phyloP scores from a whole-genome alignment of 2,888 invertebrate genomes.

The Neoaliturus tenellus region DNA sequence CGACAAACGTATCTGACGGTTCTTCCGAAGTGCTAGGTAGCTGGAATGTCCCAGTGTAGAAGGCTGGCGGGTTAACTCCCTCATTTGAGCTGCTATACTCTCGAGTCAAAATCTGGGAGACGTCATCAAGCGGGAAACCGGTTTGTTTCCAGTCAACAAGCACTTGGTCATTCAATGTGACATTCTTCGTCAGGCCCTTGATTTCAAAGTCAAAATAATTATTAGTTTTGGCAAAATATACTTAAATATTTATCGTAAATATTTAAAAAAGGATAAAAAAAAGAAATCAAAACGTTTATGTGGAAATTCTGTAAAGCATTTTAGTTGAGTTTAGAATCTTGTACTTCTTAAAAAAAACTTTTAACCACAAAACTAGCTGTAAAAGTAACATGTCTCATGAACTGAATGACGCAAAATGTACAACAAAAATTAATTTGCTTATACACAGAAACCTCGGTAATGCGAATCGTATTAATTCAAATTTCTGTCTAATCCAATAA shows the following conservation, averaged over 20 bases:
- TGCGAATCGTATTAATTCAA: too few species aligned
- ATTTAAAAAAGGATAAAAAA: too few species aligned
- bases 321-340: too few species aligned
- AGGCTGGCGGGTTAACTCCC: slow-evolving; percentile 58
- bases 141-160: slow-evolving; percentile 81
- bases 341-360: too few species aligned
- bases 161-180: slow-evolving; percentile 74
- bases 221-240: background rate
- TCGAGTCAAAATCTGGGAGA: slow-evolving; percentile 62
- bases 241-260: background rate
- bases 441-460: too few species aligned
- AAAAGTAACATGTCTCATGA: too few species aligned
- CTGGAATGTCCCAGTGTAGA: slow-evolving; percentile 62
- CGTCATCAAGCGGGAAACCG: slow-evolving; percentile 73
- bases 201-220: slow-evolving; percentile 61
- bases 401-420: too few species aligned
- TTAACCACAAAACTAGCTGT: too few species aligned
- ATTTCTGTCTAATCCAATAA: too few species aligned
- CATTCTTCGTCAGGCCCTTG: slow-evolving; percentile 78
- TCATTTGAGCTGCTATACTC: background rate
- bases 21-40: slow-evolving; percentile 47
- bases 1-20: slow-evolving; percentile 67
- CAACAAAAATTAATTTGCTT: too few species aligned
- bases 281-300: too few species aligned
- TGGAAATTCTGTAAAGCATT: too few species aligned